Evolutionary conservation across 1,140 invertebrate genomes (phyloP).

Genomic region (Papilio polyxenes): DNA sequence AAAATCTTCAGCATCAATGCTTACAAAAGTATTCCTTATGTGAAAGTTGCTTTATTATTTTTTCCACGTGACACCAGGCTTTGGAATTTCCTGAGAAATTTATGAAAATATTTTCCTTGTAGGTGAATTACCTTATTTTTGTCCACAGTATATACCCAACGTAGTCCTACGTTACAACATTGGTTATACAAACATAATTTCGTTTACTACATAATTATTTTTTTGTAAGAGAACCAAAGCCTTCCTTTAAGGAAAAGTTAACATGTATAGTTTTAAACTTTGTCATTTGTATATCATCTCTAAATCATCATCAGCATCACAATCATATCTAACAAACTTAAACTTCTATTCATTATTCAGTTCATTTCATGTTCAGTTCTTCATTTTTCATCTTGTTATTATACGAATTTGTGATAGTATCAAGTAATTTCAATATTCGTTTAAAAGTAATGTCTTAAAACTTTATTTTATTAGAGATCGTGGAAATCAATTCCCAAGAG

Average conservation of each 20-base stretch:
- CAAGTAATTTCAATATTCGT: background rate
- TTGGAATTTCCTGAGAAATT: background rate
- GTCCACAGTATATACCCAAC: background rate
- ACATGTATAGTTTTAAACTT: too few relatives aligned
- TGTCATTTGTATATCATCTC: too few relatives aligned
- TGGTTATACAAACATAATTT: background rate
- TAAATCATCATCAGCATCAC: too few relatives aligned
- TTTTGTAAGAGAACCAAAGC: background rate
- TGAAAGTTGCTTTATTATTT: constrained; percentile 14
- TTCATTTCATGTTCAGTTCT: too few relatives aligned
- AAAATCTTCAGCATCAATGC: constrained; percentile 13
- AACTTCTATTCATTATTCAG: background rate
- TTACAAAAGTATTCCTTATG: background rate
- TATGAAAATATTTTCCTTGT: constrained; percentile 28
- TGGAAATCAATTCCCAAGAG: background rate
- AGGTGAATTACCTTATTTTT: background rate
- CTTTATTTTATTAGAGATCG: background rate
- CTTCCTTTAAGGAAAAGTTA: background rate
- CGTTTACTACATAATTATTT: too few relatives aligned
- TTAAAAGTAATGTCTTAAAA: background rate
- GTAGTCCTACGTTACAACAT: background rate
- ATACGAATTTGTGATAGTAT: background rate
- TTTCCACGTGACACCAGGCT: background rate
- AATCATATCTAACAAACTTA: background rate
- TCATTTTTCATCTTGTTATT: too few relatives aligned